These are phyloP conservation scores for Nasonia vitripennis DNA, from an alignment of 1,140 invertebrate species.

Conservation along the genomic window DNA sequence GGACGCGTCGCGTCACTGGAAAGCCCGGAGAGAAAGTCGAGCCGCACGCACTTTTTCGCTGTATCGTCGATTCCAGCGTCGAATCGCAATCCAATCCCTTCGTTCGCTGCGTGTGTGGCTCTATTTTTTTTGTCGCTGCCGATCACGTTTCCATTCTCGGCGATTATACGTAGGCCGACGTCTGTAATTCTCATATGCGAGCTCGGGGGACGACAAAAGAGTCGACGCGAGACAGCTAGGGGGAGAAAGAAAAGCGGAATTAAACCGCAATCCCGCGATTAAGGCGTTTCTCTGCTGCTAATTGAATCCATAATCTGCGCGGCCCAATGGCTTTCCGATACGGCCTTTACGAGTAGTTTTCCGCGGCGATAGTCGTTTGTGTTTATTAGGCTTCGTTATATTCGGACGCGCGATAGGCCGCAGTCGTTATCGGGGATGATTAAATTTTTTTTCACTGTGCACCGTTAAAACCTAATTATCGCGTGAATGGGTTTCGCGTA, in stretches of 20 bases:
- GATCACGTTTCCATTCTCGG: slow-evolving; percentile 45
- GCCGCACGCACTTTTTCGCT: slow-evolving; percentile 12
- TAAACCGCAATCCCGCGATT: slow-evolving; percentile 36
- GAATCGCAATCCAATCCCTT: slow-evolving; percentile 26
- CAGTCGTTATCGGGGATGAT: not conserved
- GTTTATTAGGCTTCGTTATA: slow-evolving; percentile 24
- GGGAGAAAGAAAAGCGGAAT: slow-evolving; percentile 15
- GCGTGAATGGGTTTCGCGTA: not conserved
- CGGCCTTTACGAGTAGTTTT: slow-evolving; percentile 1
- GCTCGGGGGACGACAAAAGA: slow-evolving; percentile 6
- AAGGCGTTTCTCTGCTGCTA: slow-evolving; percentile 24
- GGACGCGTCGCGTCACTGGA: not conserved
- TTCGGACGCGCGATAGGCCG: not conserved
- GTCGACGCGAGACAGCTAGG: not conserved
- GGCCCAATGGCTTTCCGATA: slow-evolving; percentile 43
- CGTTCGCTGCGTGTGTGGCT: not conserved
- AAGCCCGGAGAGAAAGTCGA: not conserved
- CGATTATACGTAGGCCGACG: slow-evolving; percentile 1
- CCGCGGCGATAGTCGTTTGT: slow-evolving; percentile 7
- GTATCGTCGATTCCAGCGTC: slow-evolving; percentile 1
- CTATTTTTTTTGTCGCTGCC: slow-evolving; percentile 2
- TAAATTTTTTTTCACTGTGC: not conserved
- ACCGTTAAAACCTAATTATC: not conserved
- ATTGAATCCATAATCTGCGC: slow-evolving; percentile 48
- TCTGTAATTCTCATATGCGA: not conserved